These are phyloP conservation scores for Mythimna impura DNA, from an alignment of 2,888 invertebrate genomes.

Conservation along the genomic window DNA sequence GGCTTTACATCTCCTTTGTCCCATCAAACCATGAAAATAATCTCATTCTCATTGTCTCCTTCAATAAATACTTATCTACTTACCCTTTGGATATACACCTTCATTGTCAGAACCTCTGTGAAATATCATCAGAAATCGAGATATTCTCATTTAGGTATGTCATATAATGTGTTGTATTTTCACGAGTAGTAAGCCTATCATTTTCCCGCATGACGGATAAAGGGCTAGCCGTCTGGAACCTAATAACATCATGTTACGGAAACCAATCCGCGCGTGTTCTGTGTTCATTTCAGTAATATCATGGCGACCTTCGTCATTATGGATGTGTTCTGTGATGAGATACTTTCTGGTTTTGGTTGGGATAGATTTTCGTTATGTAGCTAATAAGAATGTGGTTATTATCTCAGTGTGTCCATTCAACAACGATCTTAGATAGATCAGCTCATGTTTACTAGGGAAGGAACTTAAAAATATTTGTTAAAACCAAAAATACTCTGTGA, in stretches of 20 bases:
- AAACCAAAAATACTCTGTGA: constrained; percentile 81
- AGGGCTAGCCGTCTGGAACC: constrained; percentile 20
- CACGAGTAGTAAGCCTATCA: constrained; percentile 29
- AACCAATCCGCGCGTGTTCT: constrained; percentile 33
- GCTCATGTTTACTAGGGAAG: background rate
- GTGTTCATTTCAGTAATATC: constrained; percentile 35
- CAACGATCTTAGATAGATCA: too few relatives aligned
- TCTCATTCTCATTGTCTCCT: background rate
- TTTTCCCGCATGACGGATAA: constrained; percentile 41
- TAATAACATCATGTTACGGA: constrained; percentile 34
- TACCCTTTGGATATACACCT: background rate
- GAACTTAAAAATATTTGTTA: constrained; percentile 56
- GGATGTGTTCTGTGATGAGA: constrained; percentile 20
- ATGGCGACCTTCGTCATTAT: constrained; percentile 19
- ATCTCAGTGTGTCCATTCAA: background rate
- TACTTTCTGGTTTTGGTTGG: background rate
- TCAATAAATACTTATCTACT: background rate
- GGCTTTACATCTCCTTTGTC: background rate
- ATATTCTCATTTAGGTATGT: constrained; percentile 10
- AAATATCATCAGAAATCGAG: constrained; percentile 11
- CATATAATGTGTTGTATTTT: constrained; percentile 21
- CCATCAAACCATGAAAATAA: background rate
- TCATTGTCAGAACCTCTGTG: background rate
- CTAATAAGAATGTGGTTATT: background rate
- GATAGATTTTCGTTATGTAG: background rate